Conservation (phyloP, 2,888 invertebrate species). For the Axea sp. region DNA sequence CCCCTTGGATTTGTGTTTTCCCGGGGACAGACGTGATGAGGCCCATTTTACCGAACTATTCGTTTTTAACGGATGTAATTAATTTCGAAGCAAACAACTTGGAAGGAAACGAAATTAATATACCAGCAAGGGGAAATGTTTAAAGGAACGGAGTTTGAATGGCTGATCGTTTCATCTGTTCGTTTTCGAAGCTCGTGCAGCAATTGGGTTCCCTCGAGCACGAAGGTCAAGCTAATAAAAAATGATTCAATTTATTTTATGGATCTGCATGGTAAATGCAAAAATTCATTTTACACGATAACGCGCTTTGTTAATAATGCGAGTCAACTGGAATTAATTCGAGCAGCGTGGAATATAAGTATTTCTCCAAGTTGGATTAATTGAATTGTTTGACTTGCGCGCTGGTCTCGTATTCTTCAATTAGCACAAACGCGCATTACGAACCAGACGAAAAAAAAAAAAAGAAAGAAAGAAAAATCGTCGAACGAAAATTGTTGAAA, state of each 20-base stretch:
- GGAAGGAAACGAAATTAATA: too few species aligned
- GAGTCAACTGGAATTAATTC: constrained; percentile 13
- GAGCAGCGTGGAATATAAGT: constrained; percentile 16
- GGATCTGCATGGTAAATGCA: neutral
- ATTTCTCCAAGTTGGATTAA: constrained; percentile 8
- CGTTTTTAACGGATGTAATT: too few species aligned
- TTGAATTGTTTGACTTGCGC: constrained; percentile 50
- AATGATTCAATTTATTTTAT: neutral
- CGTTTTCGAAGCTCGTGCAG: too few species aligned
- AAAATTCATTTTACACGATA: neutral
- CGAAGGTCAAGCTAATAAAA: constrained; percentile 12
- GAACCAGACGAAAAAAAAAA: constrained; percentile 23
- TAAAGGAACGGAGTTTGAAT: too few species aligned
- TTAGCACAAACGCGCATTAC: constrained; percentile 45
- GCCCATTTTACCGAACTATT: too few species aligned
- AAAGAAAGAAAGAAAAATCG: too few species aligned
- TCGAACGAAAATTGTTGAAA: constrained; percentile 7
- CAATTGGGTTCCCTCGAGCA: too few species aligned
- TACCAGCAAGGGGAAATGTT: too few species aligned
- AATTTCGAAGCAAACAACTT: too few species aligned
- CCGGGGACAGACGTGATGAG: too few species aligned
- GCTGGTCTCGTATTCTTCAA: constrained; percentile 36
- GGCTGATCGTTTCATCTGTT: too few species aligned
- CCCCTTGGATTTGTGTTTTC: too few species aligned
- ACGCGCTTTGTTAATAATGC: constrained; percentile 4